Percentiles rank a stretch among this genome's conserved stretches.
phyloP scores from a whole-genome alignment of 2,113 vertebrate genomes.

The Paralichthys olivaceus region DNA sequence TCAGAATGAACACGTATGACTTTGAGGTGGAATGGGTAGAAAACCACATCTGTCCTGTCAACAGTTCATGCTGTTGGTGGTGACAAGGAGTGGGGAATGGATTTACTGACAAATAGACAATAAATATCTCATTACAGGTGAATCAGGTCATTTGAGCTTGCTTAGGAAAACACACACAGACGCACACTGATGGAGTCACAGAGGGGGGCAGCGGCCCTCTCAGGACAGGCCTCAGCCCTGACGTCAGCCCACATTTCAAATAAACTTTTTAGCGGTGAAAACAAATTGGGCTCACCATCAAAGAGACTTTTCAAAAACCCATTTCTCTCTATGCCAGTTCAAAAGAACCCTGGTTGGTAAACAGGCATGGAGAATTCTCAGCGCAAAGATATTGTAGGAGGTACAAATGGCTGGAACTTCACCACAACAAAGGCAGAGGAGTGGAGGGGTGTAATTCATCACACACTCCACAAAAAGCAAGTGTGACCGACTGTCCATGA shows the following conservation, averaged over 20 bases:
- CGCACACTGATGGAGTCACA: background rate
- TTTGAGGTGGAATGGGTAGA: too few species aligned
- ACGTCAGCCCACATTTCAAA: conserved; percentile 59
- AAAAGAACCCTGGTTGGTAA: conserved; percentile 71
- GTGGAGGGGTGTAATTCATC: conserved; percentile 77
- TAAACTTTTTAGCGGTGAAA: conserved; percentile 72
- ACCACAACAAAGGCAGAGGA: conserved; percentile 77
- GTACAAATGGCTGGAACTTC: conserved; percentile 71
- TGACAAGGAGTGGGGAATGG: background rate
- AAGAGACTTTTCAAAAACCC: conserved; percentile 77
- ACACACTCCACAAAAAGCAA: conserved; percentile 76
- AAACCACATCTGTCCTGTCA: too few species aligned
- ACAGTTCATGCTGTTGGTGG: too few species aligned
- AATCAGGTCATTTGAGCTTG: background rate
- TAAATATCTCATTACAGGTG: background rate
- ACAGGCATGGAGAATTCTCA: conserved; percentile 75
- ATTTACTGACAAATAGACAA: background rate
- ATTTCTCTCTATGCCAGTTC: conserved; percentile 75
- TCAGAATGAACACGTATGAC: too few species aligned
- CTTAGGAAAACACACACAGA: background rate
- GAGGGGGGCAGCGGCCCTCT: conserved; percentile 32
- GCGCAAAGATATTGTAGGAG: conserved; percentile 71
- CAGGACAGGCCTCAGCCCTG: conserved; percentile 48
- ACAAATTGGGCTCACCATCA: conserved; percentile 79
- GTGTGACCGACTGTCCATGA: conserved; percentile 81